Base-by-base conservation (phyloP, 1,140 invertebrate genomes). In the Ceratitis capitata region DNA sequence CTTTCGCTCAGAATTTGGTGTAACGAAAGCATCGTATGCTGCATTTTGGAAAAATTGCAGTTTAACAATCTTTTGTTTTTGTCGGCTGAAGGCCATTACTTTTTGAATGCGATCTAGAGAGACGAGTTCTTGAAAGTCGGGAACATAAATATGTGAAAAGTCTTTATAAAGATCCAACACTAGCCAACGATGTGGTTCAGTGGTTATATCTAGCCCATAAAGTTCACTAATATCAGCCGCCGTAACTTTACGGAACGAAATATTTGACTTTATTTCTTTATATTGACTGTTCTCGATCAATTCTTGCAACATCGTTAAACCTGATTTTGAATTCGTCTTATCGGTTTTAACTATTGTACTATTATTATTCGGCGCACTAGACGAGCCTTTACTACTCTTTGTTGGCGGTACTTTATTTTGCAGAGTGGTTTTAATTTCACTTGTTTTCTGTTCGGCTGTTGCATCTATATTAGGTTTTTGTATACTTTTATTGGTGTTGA, bases 61-160 rank as follows among this genome's bases (percentile, higher is more conserved):
- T 78, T 89, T 89, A 2, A 92, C 89, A 14, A 90, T 87, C 78
- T 92, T 91, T 3, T 89, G 85, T 2, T 86, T 88, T 10, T 89
- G 87, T 7, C 29, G 53, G 0, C 89, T 87, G 74, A 88, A 86
- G 9, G 85, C 84, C 64, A 90, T 87, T 1, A 91, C 88, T 32
- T 87, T 88, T 82, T 91, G 86, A 42, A 91, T 91, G 3, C 90
- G 87, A 86, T 89, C 89, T 64, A 89, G 47, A 0, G 90, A 89
- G 12, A 91, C 87, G 85, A 89, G 88, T 58, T 90, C 88, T 7
- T 85, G 85, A 51, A 89, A 90, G 4, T 88, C 86, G 2, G 91
- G 91, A 23, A 92, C 88, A 39, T 89, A 91, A 42, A 92, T 92
- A 82, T 92, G 91, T 2, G 91, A 92, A 74, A 92, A 92, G 74